A percentile compares a stretch with the other conserved stretches of the same genome.
Conservation (phyloP, 2,888 invertebrate species). For the Ophioninae sp. region DNA sequence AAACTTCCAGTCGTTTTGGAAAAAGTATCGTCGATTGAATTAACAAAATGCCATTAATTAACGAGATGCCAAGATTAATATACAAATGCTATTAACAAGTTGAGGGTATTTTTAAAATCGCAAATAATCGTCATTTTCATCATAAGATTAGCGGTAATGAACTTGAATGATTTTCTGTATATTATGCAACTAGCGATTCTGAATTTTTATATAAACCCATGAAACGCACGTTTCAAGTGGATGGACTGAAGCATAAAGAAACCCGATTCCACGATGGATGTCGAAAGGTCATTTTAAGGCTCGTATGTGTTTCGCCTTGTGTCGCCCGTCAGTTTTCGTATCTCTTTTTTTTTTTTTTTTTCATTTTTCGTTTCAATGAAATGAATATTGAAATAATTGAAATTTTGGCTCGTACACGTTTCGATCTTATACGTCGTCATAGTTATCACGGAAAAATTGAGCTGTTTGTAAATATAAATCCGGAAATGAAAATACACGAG, state of each 20-base stretch:
- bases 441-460: background rate
- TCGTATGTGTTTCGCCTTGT: background rate
- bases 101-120: too few species aligned
- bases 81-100: too few species aligned
- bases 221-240: background rate
- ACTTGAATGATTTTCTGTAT: too few species aligned
- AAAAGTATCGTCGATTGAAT: too few species aligned
- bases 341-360: too few species aligned
- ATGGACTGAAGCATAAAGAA: background rate
- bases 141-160: too few species aligned
- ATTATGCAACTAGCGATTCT: background rate
- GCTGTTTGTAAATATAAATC: background rate
- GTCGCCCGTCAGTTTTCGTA: background rate
- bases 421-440: conserved; percentile 6
- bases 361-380: background rate
- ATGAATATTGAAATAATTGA: conserved; percentile 12
- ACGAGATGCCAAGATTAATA: too few species aligned
- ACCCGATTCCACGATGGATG: background rate
- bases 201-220: background rate
- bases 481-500: too few species aligned
- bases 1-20: too few species aligned
- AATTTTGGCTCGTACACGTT: conserved; percentile 26
- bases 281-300: background rate
- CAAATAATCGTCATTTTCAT: too few species aligned
- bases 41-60: too few species aligned